These are phyloP conservation scores for Euproctis similis DNA, from an alignment of 2,888 invertebrate genomes.

Conservation along the genomic window DNA sequence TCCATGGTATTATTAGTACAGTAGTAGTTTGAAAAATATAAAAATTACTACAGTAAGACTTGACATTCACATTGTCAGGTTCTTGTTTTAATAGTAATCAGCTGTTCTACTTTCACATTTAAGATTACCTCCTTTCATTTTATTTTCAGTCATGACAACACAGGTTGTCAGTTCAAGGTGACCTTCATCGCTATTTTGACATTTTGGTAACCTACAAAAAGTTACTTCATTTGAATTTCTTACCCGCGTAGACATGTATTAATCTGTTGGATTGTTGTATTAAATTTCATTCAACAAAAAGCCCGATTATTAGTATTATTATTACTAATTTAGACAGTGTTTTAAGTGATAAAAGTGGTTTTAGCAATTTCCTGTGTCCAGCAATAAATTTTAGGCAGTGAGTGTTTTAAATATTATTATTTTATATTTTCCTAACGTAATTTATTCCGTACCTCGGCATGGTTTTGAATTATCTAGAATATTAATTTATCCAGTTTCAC, in stretches of 20 bases:
- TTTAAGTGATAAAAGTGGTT: conserved; percentile 50
- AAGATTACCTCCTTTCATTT: conserved; percentile 1
- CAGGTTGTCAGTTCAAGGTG: conserved; percentile 61
- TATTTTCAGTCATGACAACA: conserved; percentile 14
- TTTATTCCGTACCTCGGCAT: conserved; percentile 30
- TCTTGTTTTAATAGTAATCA: too few species aligned
- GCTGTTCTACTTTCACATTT: too few species aligned
- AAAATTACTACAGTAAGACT: too few species aligned
- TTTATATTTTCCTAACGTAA: conserved; percentile 24
- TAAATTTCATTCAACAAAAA: conserved; percentile 32
- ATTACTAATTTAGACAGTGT: conserved; percentile 43
- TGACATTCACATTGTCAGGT: too few species aligned
- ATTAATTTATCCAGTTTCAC: too few species aligned
- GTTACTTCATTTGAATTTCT: conserved; percentile 56
- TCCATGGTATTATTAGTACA: too few species aligned
- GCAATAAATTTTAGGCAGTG: conserved; percentile 32
- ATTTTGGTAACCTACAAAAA: conserved; percentile 47
- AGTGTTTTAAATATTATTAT: conserved; percentile 40
- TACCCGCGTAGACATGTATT: conserved; percentile 65
- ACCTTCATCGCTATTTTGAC: conserved; percentile 63
- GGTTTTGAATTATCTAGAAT: too few species aligned
- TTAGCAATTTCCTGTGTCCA: conserved; percentile 11
- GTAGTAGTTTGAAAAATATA: too few species aligned
- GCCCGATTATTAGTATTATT: conserved; percentile 29
- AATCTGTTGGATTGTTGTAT: conserved; percentile 36